Conservation (phyloP, 2,888 invertebrate genomes). For the Smittia sp. region DNA sequence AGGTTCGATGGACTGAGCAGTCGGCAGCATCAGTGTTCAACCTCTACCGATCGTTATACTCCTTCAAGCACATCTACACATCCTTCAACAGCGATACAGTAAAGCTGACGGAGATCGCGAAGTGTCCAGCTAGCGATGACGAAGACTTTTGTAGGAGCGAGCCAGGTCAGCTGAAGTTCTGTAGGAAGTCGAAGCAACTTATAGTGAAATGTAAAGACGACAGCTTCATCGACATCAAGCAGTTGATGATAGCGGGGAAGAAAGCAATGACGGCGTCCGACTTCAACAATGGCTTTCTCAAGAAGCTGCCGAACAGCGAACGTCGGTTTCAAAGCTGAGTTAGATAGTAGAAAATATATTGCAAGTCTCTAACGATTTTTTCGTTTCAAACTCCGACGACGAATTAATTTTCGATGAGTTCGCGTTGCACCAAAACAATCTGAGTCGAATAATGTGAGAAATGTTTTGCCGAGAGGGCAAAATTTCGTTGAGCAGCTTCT, state of each 20-base stretch:
- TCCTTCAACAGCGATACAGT: constrained; percentile 60
- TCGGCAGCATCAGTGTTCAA: constrained; percentile 65
- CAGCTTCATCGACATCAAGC: constrained; percentile 63
- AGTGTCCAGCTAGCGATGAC: constrained; percentile 34
- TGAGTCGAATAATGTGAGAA: too few relatives aligned
- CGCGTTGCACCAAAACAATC: too few relatives aligned
- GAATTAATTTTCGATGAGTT: too few relatives aligned
- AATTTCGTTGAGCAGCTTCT: neutral
- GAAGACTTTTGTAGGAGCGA: constrained; percentile 44
- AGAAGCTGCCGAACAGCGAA: constrained; percentile 55
- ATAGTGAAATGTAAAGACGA: constrained; percentile 66
- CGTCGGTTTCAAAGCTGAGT: too few relatives aligned
- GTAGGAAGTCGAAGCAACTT: constrained; percentile 59
- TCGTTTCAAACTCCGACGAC: too few relatives aligned
- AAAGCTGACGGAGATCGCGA: constrained; percentile 62
- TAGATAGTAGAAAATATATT: too few relatives aligned
- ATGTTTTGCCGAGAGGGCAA: constrained; percentile 35
- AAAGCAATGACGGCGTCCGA: constrained; percentile 72
- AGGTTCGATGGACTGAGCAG: constrained; percentile 66
- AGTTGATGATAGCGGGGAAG: constrained; percentile 65
- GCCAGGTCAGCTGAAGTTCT: constrained; percentile 63
- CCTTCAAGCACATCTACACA: constrained; percentile 62
- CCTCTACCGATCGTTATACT: constrained; percentile 66
- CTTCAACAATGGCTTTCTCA: constrained; percentile 84
- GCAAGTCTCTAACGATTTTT: too few relatives aligned